Evolutionary conservation across 2,888 invertebrate species (phyloP), one percentile per base, ranked within the genome.

Genomic region (Cataglyphis altisquamis): DNA sequence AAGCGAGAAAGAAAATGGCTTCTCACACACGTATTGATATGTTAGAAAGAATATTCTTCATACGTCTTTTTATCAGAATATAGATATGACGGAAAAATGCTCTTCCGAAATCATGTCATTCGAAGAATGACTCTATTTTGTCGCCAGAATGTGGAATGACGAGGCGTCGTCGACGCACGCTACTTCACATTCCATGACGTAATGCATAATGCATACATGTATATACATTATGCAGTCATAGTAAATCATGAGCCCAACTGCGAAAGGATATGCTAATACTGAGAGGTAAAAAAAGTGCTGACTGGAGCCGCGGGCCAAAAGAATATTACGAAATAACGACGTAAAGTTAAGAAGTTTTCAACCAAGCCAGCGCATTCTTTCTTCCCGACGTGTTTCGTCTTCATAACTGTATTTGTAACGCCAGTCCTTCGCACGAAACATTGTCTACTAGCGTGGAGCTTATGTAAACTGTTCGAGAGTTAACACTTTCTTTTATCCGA

Each of bases 171-270:
- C 57, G 57, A 45, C 57, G 36, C 21, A 57, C 45, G 32, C 41
- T 25, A 15, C 57, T 67, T 67, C 41, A 29, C 70, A 45, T 45
- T 57, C 57, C 45, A 12, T 70, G 78, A 70, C 60, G 60, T 70
- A 45, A 78, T 78, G 60, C 70, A 70, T 78, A 68, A 78, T 78
- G 78, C 62, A 78, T 78, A 78, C 75, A 77, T 55, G 39, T 78
- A 60, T 60, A 68, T 68, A 57, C 70, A 60, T 78, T 68, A 80
- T 80, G 78, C 78, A 60, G 78, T 80, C 78, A 70, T 70, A 80
- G 78, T 80, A 70, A 80, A 80, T 80, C 78, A 80, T 70, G 60
- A 70, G 45, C 32, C 72, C 48, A 55, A 62, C 57, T 68, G 36
- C 70, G 60, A 80, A 45, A 60, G 45, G 25, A 0, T 78, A 78